phyloP scores from a whole-genome alignment of 1,140 invertebrate genomes.

The Cepaea nemoralis region DNA sequence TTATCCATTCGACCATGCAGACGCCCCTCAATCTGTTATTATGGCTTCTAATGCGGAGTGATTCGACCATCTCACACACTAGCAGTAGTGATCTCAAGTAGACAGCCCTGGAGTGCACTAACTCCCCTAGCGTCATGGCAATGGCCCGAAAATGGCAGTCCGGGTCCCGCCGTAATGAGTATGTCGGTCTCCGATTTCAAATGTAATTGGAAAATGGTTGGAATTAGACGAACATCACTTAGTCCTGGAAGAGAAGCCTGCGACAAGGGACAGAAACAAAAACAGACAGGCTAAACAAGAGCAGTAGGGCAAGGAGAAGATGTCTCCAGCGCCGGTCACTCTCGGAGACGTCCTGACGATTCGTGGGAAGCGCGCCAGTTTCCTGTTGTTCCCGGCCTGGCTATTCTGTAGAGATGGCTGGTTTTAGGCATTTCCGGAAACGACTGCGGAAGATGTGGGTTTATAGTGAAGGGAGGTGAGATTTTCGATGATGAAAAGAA shows the following conservation, averaged over 20 bases:
- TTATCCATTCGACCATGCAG: too few species aligned
- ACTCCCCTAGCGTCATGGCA: not conserved
- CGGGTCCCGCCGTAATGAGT: not conserved
- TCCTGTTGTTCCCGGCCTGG: not conserved
- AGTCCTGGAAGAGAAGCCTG: not conserved
- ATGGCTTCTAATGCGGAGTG: too few species aligned
- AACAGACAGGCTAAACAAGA: not conserved
- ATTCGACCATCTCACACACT: not conserved
- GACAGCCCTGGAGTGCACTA: not conserved
- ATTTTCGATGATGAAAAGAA: too few species aligned
- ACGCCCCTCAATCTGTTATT: too few species aligned
- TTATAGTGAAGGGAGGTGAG: too few species aligned
- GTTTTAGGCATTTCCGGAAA: too few species aligned
- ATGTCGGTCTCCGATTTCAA: not conserved
- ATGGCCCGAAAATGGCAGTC: not conserved
- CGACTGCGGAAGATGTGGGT: too few species aligned
- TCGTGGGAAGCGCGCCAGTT: not conserved
- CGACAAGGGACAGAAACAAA: conserved; percentile 14
- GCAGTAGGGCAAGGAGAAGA: not conserved
- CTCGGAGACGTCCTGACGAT: not conserved
- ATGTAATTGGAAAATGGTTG: conserved; percentile 18
- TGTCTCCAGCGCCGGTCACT: not conserved
- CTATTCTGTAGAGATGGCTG: too few species aligned
- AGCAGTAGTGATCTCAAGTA: not conserved
- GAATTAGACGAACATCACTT: conserved; percentile 10